Percentiles rank a stretch among this genome's conserved stretches.
These are phyloP conservation scores for Deroplatys truncata DNA, from an alignment of 2,888 invertebrate genomes.

Conservation along the genomic window DNA sequence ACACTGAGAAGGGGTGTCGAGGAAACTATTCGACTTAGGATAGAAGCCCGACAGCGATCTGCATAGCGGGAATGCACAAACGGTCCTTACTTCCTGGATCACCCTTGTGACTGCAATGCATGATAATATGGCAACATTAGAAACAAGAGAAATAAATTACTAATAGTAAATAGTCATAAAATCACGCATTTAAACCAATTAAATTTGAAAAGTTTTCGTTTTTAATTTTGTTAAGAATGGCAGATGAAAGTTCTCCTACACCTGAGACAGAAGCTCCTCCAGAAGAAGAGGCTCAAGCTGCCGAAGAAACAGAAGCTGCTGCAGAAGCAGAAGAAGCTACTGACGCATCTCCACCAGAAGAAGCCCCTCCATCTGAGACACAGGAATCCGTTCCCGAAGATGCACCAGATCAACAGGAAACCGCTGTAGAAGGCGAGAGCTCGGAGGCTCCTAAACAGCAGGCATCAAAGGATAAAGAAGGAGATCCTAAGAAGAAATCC, in stretches of 20 bases:
- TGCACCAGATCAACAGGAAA: too few relatives aligned
- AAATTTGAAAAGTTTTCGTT: background rate
- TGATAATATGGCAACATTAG: too few relatives aligned
- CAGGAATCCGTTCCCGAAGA: too few relatives aligned
- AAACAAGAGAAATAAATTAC: too few relatives aligned
- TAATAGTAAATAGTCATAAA: too few relatives aligned
- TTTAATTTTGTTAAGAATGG: background rate
- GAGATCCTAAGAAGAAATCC: background rate
- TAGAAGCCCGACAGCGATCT: too few relatives aligned
- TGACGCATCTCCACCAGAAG: background rate
- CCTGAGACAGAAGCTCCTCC: background rate
- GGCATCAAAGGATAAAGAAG: background rate
- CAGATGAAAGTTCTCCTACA: background rate
- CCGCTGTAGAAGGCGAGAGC: background rate
- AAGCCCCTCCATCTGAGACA: background rate
- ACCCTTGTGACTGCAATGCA: too few relatives aligned
- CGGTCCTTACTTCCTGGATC: too few relatives aligned
- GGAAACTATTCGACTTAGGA: too few relatives aligned
- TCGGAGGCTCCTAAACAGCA: background rate
- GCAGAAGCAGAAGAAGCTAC: background rate
- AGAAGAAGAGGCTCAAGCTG: background rate
- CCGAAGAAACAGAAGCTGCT: background rate
- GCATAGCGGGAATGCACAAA: too few relatives aligned
- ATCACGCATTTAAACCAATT: too few relatives aligned
- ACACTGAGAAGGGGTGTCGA: too few relatives aligned